Percentiles rank a stretch among this genome's conserved stretches.
These are phyloP conservation scores for Timema cristinae DNA, from an alignment of 2,888 invertebrate genomes.

Conservation along the genomic window DNA sequence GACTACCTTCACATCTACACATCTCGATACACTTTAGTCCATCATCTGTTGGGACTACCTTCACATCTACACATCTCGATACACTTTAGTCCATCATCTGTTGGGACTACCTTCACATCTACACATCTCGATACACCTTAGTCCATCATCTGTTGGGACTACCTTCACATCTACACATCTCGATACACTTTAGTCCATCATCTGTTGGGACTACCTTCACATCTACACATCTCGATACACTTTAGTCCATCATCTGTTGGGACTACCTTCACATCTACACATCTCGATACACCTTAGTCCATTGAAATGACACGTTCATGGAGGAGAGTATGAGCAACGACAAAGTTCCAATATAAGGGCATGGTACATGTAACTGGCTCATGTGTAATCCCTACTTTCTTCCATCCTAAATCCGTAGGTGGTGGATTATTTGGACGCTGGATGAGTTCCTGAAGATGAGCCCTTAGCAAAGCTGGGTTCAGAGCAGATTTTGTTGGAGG, in stretches of 20 bases:
- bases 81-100: too few relatives aligned
- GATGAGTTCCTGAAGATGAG: background rate
- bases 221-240: slow-evolving; percentile 5
- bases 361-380: too few relatives aligned
- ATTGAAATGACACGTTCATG: background rate
- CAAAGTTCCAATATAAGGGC: background rate
- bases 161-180: too few relatives aligned
- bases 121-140: too few relatives aligned
- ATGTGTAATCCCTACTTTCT: background rate
- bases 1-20: too few relatives aligned
- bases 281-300: slow-evolving; percentile 5
- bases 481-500: background rate
- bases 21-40: too few relatives aligned
- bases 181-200: too few relatives aligned
- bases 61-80: too few relatives aligned
- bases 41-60: too few relatives aligned
- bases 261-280: slow-evolving; percentile 4
- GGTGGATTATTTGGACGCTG: background rate
- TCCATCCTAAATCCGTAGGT: background rate
- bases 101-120: too few relatives aligned
- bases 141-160: too few relatives aligned
- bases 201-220: background rate
- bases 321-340: slow-evolving; percentile 11
- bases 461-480: slow-evolving; percentile 7
- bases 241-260: background rate